Base-by-base conservation (phyloP, 2,113 vertebrate species). In the Egretta garzetta region DNA sequence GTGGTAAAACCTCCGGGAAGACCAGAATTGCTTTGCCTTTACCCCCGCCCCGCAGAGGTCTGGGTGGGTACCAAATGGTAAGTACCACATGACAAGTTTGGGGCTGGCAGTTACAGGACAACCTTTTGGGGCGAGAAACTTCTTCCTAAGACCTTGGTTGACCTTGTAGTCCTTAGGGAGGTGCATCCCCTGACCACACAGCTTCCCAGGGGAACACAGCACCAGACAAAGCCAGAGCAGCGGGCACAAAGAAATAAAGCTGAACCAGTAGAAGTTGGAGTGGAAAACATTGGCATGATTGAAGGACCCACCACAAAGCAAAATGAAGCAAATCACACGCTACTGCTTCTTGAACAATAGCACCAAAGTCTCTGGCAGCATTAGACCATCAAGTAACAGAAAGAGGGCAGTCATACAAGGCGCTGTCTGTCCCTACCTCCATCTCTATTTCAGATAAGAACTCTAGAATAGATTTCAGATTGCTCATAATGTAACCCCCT, bases 181-280 rank as follows among this genome's bases (percentile, higher is more conserved):
- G 56, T 26, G 33, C 27, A 16, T n/a, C 8, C 13, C 35, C 16
- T 33, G 41, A 27, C 10, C 30, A 26, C 10, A 4, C 4, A 49
- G 43, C 41, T 41, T 35, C 56, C 21, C 35, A 47, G 19, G 28
- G 53, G 39, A 45, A 37, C 32, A 21, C 35, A 27, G 37, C 7
- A 18, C 23, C 81, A 24, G 52, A 14, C 27, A 60, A 77, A 66
- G 27, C 10, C 58, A 32, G 30, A 21, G 12, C 39, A 33, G 56
- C 0, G 0, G 30, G 27, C 12, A 47, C 17, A 11, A 5, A 1
- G 9, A 60, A 55, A 47, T 37, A 24, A 12, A 27, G 58, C 43
- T 72, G 41, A 70, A 43, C 14, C 21, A 55, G 52, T 45, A 75
- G 52, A 58, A 79, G 41, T 24, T 9, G 4, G 66, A 45, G 55